phyloP scores from a whole-genome alignment of 2,113 vertebrate species.

The Orthochromis indermauri region DNA sequence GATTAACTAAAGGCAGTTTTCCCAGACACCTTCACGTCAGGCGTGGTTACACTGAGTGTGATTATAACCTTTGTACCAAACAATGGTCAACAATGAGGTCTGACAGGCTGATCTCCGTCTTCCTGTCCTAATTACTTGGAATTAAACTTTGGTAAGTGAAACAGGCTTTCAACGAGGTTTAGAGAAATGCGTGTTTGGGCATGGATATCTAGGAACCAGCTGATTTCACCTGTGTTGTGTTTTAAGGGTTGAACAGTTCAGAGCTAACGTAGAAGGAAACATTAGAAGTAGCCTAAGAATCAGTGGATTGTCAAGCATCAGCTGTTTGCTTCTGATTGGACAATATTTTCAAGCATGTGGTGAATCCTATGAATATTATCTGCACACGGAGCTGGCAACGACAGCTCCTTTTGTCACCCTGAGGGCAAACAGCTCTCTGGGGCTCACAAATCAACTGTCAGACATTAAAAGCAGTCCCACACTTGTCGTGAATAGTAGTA shows the following conservation, averaged over 20 bases:
- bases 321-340: background rate
- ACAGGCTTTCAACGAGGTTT: background rate
- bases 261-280: background rate
- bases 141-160: constrained; percentile 29
- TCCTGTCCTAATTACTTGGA: background rate
- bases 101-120: background rate
- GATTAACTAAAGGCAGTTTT: constrained; percentile 8
- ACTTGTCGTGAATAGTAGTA: background rate
- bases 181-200: background rate
- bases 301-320: background rate
- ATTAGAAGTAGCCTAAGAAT: background rate
- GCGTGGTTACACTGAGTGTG: background rate
- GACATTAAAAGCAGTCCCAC: background rate
- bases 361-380: background rate
- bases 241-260: constrained; percentile 12
- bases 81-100: background rate
- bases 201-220: background rate
- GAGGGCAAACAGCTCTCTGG: background rate
- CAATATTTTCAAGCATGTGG: background rate
- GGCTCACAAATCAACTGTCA: background rate
- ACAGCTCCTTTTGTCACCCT: background rate
- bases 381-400: background rate
- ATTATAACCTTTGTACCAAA: constrained; percentile 49
- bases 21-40: background rate
- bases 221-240: constrained; percentile 3